Percentiles rank a stretch among this genome's conserved stretches.
phyloP scores from a whole-genome alignment of 2,888 invertebrate genomes.

The Didymodactylos carnosus region DNA sequence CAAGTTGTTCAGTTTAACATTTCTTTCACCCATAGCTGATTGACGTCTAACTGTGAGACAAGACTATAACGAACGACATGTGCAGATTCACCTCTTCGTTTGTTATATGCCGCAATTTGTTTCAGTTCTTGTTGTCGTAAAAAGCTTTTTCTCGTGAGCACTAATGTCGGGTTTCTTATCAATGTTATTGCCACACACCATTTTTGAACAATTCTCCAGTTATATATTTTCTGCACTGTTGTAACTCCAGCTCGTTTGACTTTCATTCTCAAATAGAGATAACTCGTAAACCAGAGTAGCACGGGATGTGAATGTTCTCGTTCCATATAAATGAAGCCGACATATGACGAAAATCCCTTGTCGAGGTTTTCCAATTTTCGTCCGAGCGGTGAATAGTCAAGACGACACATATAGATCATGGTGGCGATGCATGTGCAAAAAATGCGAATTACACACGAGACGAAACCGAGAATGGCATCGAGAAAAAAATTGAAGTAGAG shows the following conservation, averaged over 20 bases:
- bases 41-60: too few relatives aligned
- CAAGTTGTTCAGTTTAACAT: too few relatives aligned
- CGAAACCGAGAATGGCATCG: background rate
- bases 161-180: background rate
- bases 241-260: background rate
- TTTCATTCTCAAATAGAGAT: background rate
- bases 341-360: background rate
- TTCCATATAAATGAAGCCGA: background rate
- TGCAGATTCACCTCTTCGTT: too few relatives aligned
- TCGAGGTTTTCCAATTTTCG: background rate
- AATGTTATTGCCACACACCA: background rate
- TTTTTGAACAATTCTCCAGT: background rate
- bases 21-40: too few relatives aligned
- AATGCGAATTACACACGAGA: background rate
- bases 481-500: background rate
- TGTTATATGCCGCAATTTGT: too few relatives aligned
- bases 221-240: background rate
- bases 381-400: background rate
- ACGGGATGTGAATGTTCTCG: background rate
- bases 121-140: too few relatives aligned
- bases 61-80: too few relatives aligned
- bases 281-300: background rate
- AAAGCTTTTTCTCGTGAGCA: background rate
- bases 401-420: background rate
- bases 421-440: background rate